Conservation (phyloP, 2,113 vertebrate genomes). For the Lontra canadensis region DNA sequence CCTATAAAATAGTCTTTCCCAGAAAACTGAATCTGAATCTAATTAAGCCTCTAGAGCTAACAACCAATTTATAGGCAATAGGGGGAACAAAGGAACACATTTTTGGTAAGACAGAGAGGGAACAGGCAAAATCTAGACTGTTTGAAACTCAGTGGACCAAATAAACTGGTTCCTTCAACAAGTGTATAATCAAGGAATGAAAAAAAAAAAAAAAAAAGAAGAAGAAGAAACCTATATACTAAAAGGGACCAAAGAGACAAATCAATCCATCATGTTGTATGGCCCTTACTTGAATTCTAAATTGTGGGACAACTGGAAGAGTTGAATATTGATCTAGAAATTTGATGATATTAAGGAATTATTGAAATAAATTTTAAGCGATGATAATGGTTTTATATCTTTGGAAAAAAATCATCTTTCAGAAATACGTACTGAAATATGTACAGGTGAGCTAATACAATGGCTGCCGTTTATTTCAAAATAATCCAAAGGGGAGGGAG, state of each 20-base stretch:
- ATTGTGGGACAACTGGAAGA: not conserved
- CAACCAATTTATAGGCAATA: not conserved
- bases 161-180: not conserved
- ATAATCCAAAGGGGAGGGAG: not conserved
- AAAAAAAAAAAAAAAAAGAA: not conserved
- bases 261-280: not conserved
- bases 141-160: not conserved
- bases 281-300: not conserved
- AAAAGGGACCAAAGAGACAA: not conserved
- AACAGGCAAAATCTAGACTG: not conserved
- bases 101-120: not conserved
- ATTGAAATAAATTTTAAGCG: not conserved
- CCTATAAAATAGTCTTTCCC: not conserved
- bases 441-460: not conserved
- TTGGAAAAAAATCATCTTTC: slow-evolving; percentile 19
- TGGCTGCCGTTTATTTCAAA: slow-evolving; percentile 23
- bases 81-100: not conserved
- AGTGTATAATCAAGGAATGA: not conserved
- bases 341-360: slow-evolving; percentile 42
- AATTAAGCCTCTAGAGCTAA: not conserved
- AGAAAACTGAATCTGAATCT: not conserved
- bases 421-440: not conserved
- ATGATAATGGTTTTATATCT: not conserved
- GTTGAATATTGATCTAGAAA: not conserved
- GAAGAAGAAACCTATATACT: not conserved